Evolutionary conservation across 2,113 vertebrate species (phyloP).

Genomic region (Leptobrachium ailaonicum): DNA sequence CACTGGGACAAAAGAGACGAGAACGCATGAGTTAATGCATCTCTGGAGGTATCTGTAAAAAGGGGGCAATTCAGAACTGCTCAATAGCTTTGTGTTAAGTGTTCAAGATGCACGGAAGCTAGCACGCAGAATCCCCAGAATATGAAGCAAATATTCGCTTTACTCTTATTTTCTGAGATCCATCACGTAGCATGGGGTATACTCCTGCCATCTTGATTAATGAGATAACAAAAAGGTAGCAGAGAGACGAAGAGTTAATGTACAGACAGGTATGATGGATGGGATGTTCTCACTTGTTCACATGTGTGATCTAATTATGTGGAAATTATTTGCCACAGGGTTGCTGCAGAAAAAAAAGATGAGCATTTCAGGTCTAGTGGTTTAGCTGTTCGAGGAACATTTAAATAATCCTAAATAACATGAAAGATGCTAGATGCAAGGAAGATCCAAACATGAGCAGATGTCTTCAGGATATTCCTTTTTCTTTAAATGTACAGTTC

Average conservation of each 20-base stretch:
- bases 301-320: conserved; percentile 24
- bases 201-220: conserved; percentile 22
- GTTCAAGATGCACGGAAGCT: neutral
- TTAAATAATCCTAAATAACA: neutral
- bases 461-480: neutral
- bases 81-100: neutral
- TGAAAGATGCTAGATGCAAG: too few relatives aligned
- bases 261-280: conserved; percentile 23
- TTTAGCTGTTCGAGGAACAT: neutral
- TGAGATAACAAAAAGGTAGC: conserved; percentile 7
- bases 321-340: conserved; percentile 20
- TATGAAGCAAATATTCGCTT: conserved; percentile 1
- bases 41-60: neutral
- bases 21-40: neutral
- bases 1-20: neutral
- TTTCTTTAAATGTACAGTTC: neutral
- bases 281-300: conserved; percentile 1
- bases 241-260: conserved; percentile 20
- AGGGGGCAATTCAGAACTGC: neutral
- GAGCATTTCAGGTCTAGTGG: neutral
- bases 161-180: neutral
- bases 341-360: conserved; percentile 1
- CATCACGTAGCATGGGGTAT: neutral
- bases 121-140: neutral
- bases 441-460: neutral